These are phyloP conservation scores for Pangasius mekongensis DNA, from an alignment of 2,797 vertebrate genomes.

Conservation along the genomic window DNA sequence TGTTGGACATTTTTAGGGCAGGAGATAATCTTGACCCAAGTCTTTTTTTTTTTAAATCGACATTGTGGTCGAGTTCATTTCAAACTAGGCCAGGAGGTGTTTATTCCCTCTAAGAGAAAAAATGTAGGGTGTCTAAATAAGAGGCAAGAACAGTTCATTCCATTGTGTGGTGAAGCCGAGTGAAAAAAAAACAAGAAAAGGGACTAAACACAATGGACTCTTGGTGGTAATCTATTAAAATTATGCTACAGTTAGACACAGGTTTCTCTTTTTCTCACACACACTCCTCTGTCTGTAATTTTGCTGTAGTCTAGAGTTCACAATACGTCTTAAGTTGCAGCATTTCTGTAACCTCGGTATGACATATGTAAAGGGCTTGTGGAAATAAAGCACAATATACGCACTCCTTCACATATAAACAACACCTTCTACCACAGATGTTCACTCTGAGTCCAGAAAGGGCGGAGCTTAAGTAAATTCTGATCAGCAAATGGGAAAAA, in stretches of 20 bases:
- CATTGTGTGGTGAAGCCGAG: slow-evolving; percentile 18
- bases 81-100: background rate
- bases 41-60: background rate
- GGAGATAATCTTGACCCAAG: background rate
- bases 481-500: too few relatives aligned
- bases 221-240: background rate
- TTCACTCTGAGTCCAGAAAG: background rate
- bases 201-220: slow-evolving; percentile 1
- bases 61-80: background rate
- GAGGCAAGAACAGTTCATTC: background rate
- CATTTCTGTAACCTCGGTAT: too few relatives aligned
- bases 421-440: background rate
- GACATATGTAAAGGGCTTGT: background rate
- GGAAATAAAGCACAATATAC: background rate
- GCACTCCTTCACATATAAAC: background rate
- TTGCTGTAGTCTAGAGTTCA: background rate
- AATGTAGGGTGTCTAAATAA: slow-evolving; percentile 19
- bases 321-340: background rate
- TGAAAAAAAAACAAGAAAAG: background rate
- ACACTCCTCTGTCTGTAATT: background rate
- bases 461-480: background rate
- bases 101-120: background rate
- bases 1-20: background rate
- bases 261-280: background rate
- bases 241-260: background rate